A percentile compares a stretch with the other conserved stretches of the same genome.
These are phyloP conservation scores for Drosophila hydei DNA, from an alignment of 1,140 invertebrate genomes.

Conservation along the genomic window DNA sequence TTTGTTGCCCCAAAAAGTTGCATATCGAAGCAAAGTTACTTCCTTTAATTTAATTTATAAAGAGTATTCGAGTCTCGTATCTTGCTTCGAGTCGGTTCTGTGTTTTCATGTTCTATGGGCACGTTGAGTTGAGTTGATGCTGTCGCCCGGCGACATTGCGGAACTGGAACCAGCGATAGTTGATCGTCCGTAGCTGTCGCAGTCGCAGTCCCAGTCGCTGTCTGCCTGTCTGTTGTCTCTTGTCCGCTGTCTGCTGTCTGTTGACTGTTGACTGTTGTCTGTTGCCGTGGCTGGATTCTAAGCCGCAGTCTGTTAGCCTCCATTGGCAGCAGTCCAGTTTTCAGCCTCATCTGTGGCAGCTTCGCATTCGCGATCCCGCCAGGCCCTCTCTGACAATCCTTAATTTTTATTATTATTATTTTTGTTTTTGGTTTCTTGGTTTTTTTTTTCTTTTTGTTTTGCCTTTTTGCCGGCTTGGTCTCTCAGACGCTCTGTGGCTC, in stretches of 20 bases:
- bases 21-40: no score
- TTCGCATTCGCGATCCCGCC: conserved; percentile 25
- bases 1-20: no score
- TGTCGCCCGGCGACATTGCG: conserved; percentile 79
- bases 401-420: conserved; percentile 56
- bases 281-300: conserved; percentile 37
- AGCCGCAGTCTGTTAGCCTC: conserved; percentile 24
- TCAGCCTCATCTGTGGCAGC: conserved; percentile 36
- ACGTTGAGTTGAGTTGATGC: conserved; percentile 56
- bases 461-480: conserved; percentile 38
- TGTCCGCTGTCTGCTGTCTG: background rate
- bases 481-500: conserved; percentile 52
- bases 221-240: background rate
- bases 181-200: conserved; percentile 53
- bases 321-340: conserved; percentile 54
- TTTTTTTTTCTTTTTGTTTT: conserved; percentile 26
- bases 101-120: conserved; percentile 32
- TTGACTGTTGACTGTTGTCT: conserved; percentile 3
- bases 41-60: background rate
- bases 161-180: conserved; percentile 76
- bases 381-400: conserved; percentile 54
- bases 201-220: conserved; percentile 13
- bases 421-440: conserved; percentile 39
- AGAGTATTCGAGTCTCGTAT: conserved; percentile 83
- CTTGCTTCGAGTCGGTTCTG: conserved; percentile 3